A percentile compares a stretch with the other conserved stretches of the same genome.
Evolutionary conservation across 2,113 vertebrate genomes (phyloP).

Genomic region (Brienomyrus longianalis): DNA sequence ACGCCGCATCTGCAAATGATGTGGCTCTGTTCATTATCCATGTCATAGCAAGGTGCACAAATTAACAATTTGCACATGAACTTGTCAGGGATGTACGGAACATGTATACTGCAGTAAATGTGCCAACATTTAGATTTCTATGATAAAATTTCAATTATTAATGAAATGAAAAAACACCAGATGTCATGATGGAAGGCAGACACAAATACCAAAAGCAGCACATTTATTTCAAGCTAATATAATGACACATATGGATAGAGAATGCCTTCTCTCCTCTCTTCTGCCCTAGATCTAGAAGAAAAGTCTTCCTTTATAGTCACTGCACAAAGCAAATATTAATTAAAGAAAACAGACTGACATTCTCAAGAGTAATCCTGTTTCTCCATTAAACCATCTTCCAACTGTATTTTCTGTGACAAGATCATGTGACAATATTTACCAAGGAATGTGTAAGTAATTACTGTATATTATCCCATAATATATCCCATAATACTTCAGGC

Average conservation of each 20-base stretch:
- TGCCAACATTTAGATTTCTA: background rate
- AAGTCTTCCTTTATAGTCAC: background rate
- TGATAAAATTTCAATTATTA: no score
- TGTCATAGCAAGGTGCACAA: background rate
- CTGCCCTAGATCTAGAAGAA: background rate
- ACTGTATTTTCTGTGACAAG: background rate
- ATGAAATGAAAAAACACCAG: background rate
- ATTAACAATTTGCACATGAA: background rate
- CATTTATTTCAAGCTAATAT: background rate
- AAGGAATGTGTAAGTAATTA: background rate
- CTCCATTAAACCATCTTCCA: background rate
- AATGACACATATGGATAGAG: background rate
- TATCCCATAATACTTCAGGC: background rate
- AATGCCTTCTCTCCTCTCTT: background rate
- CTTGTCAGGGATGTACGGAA: background rate
- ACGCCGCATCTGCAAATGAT: background rate
- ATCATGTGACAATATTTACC: background rate
- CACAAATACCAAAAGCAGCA: background rate
- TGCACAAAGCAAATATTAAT: slow-evolving; percentile 9
- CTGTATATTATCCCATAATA: background rate
- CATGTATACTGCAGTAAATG: background rate
- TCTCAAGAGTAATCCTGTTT: background rate
- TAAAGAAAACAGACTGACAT: background rate
- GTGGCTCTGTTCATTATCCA: background rate
- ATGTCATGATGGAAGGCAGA: background rate